Evolutionary conservation across 2,113 vertebrate species (phyloP).

Genomic region (Spea bombifrons): DNA sequence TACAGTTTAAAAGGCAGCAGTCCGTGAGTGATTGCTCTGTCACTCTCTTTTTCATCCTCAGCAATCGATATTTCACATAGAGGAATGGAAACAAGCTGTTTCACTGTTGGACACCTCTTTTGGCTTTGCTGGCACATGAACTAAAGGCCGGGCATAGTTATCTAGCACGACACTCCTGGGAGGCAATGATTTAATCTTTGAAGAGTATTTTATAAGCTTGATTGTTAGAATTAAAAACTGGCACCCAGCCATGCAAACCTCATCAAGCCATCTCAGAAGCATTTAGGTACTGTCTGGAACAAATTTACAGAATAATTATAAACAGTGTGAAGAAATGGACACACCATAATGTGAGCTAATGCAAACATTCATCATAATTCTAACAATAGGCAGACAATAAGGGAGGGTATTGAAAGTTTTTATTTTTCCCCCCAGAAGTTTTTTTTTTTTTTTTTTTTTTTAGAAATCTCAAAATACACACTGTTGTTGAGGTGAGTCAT

Average conservation of each 20-base stretch:
- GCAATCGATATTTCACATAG: slow-evolving; percentile 50
- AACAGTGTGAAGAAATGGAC: slow-evolving; percentile 28
- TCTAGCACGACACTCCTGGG: slow-evolving; percentile 8
- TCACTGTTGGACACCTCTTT: slow-evolving; percentile 32
- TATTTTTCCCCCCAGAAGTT: too few species aligned
- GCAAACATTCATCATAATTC: slow-evolving; percentile 11
- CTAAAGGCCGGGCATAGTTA: slow-evolving; percentile 17
- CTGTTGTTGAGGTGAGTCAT: too few species aligned
- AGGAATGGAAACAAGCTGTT: slow-evolving; percentile 44
- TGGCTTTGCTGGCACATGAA: neutral
- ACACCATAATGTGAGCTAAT: slow-evolving; percentile 27
- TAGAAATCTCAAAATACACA: neutral
- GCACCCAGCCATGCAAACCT: slow-evolving; percentile 24
- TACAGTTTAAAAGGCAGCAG: slow-evolving; percentile 44
- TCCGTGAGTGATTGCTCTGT: slow-evolving; percentile 40
- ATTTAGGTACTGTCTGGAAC: neutral
- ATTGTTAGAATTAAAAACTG: slow-evolving; percentile 50
- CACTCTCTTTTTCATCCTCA: slow-evolving; percentile 27
- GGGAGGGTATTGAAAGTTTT: too few species aligned
- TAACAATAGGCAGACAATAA: neutral
- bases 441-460: neutral
- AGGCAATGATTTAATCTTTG: slow-evolving; percentile 37
- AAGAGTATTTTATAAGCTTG: slow-evolving; percentile 36
- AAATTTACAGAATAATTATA: neutral
- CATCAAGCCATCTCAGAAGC: slow-evolving; percentile 21